phyloP scores from a whole-genome alignment of 2,888 invertebrate species.

The Tetanocera ferruginea region DNA sequence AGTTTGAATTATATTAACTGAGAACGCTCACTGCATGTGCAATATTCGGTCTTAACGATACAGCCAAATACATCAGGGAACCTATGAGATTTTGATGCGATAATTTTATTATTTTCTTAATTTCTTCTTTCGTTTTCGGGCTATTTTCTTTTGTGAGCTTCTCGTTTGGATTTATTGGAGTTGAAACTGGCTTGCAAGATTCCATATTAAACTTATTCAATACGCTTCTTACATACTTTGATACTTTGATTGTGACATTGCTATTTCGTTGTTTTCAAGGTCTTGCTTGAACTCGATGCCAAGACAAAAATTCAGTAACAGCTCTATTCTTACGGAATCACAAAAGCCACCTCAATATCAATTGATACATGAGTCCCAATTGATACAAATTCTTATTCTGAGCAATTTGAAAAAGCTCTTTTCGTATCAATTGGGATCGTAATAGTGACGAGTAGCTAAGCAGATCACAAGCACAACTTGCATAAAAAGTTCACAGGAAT shows the following conservation, averaged over 20 bases:
- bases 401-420: too few relatives aligned
- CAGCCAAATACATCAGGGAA: conserved; percentile 46
- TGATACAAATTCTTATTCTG: too few relatives aligned
- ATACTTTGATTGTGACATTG: conserved; percentile 39
- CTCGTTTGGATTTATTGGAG: conserved; percentile 39
- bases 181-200: conserved; percentile 39
- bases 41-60: conserved; percentile 46
- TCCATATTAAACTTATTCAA: conserved; percentile 35
- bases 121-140: conserved; percentile 37
- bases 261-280: conserved; percentile 16
- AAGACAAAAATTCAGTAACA: conserved; percentile 41
- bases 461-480: too few relatives aligned
- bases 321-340: too few relatives aligned
- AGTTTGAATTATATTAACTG: conserved; percentile 41
- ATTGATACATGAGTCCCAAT: too few relatives aligned
- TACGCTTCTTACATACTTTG: conserved; percentile 35
- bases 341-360: too few relatives aligned
- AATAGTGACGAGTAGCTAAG: too few relatives aligned
- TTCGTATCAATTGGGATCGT: too few relatives aligned
- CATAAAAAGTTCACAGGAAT: too few relatives aligned
- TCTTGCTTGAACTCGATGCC: conserved; percentile 41
- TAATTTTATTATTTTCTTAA: conserved; percentile 23
- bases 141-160: conserved; percentile 40
- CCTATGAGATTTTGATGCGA: conserved; percentile 42
- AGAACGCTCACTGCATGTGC: conserved; percentile 44